phyloP scores from a whole-genome alignment of 1,140 invertebrate species.

The Maconellicoccus hirsutus region DNA sequence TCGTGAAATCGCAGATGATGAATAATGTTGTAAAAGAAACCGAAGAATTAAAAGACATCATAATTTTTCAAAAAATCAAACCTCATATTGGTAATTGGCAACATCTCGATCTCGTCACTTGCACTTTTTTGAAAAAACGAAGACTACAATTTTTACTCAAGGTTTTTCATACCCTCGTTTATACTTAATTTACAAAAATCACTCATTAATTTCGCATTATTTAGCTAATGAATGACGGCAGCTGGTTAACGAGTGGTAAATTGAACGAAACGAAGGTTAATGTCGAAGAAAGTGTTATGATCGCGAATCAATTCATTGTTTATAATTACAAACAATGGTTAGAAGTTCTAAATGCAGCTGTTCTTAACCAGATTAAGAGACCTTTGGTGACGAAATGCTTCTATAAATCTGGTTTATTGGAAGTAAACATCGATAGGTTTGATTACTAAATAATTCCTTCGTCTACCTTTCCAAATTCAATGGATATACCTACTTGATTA shows the following conservation, averaged over 20 bases:
- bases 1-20: background rate
- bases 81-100: background rate
- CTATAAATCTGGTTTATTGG: slow-evolving; percentile 1
- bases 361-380: background rate
- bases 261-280: background rate
- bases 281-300: background rate
- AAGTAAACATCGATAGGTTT: background rate
- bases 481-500: background rate
- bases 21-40: background rate
- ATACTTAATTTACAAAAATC: background rate
- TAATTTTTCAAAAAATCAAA: background rate
- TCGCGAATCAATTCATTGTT: background rate
- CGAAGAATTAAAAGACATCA: background rate
- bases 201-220: background rate
- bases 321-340: background rate
- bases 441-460: background rate
- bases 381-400: background rate
- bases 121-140: background rate
- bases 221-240: background rate
- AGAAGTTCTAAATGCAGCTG: background rate
- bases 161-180: no score
- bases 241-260: background rate
- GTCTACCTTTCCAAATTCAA: background rate
- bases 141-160: slow-evolving; percentile 1
- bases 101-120: background rate